Base-by-base conservation (phyloP, 37 sponge, comb jelly and placozoan species). In the Chondrilla cf. caribensis region DNA sequence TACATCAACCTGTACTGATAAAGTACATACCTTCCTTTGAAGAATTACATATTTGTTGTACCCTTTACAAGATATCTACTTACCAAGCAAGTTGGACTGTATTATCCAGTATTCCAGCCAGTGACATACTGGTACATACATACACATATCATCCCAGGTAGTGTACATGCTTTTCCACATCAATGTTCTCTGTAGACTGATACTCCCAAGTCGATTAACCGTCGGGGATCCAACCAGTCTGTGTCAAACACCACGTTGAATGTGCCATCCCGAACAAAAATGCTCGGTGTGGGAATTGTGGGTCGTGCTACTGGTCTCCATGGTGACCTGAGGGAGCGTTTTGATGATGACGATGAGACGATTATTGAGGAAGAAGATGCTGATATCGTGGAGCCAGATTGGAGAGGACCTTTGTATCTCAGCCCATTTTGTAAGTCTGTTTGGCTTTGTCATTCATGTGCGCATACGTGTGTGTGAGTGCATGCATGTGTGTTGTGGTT, bases 281-380 rank as follows among this genome's bases (percentile, higher is more conserved):
- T 47, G 51, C 9, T 73, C 3, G 41, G 41, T 1, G 44, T 39
- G 31, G 76, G 76, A 0, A 73, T 73, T 73, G 36, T 73, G 11
- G 76, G 76, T n/a, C 76, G 36, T 40, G 76, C 76, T 40, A 17
- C 76, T 3, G 25, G 41, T 42, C 31, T 19, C 19, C 41, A 73
- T 39, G 36, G 44, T 42, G 76, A 73, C 24, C 19, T 42, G 18
- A 73, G 76, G 25, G 76, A 73, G 43, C 41, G 76, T 1, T 73
- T 38, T 73, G 76, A 73, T 36, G 76, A 73, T 73, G 76, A 73
- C 1, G 76, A 73, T 15, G 76, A 73, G 44, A 73, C 44, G 24
- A 42, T 73, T 1, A 18, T 73, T 25, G 44, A 39, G 36, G 76
- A 73, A 38, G 44, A 73, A 22, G 68, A 67, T 4, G 6, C 18